Evolutionary conservation across 2,888 invertebrate species (phyloP).

Genomic region (Blastobasis adustella): DNA sequence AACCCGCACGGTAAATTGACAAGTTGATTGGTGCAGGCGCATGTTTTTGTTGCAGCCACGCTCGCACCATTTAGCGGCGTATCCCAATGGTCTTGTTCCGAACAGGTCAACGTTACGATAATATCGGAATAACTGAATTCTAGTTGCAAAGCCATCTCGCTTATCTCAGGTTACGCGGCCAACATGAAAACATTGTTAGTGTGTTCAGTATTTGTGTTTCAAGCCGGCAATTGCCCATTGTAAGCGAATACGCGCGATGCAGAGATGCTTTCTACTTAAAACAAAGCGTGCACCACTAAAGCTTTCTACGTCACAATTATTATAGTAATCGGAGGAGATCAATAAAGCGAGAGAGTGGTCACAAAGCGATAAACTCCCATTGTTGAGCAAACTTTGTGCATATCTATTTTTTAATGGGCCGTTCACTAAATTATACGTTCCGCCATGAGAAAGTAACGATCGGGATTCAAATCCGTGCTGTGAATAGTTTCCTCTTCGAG

Average conservation of each 20-base stretch:
- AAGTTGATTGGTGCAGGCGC: slow-evolving; percentile 5
- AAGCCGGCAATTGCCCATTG: slow-evolving; percentile 27
- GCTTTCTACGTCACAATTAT: slow-evolving; percentile 41
- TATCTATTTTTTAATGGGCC: slow-evolving; percentile 42
- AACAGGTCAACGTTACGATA: slow-evolving; percentile 7
- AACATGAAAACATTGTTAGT: slow-evolving; percentile 25
- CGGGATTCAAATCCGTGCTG: slow-evolving; percentile 42
- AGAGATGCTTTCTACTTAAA: slow-evolving; percentile 46
- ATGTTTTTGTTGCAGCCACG: background rate
- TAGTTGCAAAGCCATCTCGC: slow-evolving; percentile 22
- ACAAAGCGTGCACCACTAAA: slow-evolving; percentile 35
- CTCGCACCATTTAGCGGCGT: too few relatives aligned
- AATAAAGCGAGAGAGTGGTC: slow-evolving; percentile 39
- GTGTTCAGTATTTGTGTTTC: slow-evolving; percentile 11
- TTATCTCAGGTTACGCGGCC: slow-evolving; percentile 22
- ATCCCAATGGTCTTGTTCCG: background rate
- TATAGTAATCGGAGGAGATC: slow-evolving; percentile 42
- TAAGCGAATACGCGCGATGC: slow-evolving; percentile 40
- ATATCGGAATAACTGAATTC: slow-evolving; percentile 16
- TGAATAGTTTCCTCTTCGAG: slow-evolving; percentile 44
- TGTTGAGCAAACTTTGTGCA: slow-evolving; percentile 46
- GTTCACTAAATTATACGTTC: slow-evolving; percentile 61
- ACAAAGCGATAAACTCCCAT: slow-evolving; percentile 39
- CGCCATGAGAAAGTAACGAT: slow-evolving; percentile 51
- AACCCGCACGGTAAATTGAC: slow-evolving; percentile 7